Evolutionary conservation across 2,888 invertebrate species (phyloP).

Genomic region (Drosophila paramelanica): DNA sequence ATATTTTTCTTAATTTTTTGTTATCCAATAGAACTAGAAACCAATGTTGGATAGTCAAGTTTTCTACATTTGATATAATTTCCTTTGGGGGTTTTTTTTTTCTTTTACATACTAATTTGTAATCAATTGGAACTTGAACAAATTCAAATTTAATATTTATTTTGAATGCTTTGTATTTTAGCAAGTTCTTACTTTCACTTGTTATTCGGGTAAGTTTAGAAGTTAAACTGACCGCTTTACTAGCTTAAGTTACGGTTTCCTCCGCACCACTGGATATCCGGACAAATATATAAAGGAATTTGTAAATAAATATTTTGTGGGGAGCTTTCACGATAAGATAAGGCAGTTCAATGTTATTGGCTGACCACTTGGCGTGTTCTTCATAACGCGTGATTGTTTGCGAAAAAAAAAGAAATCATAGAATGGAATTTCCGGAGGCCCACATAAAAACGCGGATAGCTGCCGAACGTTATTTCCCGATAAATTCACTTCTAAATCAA

Average conservation of each 20-base stretch:
- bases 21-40: no score
- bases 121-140: no score
- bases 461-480: neutral
- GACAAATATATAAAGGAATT: conserved; percentile 6
- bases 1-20: no score
- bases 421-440: conserved; percentile 17
- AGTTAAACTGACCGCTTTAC: conserved; percentile 10
- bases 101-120: no score
- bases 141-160: no score
- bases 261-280: neutral
- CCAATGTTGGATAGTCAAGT: no score
- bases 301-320: neutral
- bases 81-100: no score
- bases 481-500: conserved; percentile 4
- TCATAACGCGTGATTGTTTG: neutral
- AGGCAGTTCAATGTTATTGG: conserved; percentile 1
- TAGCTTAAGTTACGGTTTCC: neutral
- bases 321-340: conserved; percentile 1
- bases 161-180: no score
- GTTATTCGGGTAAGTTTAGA: neutral
- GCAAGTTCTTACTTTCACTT: neutral
- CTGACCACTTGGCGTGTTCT: neutral
- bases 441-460: conserved; percentile 2
- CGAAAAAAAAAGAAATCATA: neutral
- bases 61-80: no score